Evolutionary conservation across 92 coral and sea anemone genomes (phyloP).

Genomic region (Heliopora coerulea): DNA sequence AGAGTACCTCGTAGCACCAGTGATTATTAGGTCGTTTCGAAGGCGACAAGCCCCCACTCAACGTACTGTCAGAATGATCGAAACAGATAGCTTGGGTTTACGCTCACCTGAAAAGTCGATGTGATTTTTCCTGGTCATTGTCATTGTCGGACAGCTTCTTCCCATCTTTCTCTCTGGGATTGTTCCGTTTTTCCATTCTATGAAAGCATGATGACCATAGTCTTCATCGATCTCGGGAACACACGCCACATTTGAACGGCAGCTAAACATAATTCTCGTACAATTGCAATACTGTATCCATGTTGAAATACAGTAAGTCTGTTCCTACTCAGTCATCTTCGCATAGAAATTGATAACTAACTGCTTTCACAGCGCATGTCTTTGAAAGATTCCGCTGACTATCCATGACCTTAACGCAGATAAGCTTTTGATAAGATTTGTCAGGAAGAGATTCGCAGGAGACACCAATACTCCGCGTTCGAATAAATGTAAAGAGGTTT

Average conservation of each 20-base stretch:
- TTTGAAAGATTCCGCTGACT: constrained; percentile 8
- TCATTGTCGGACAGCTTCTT: constrained; percentile 6
- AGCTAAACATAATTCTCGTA: constrained; percentile 29
- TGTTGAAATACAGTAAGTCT: constrained; percentile 3
- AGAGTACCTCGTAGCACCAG: too few species aligned
- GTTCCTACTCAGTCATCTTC: too few species aligned
- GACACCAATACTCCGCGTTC: too few species aligned
- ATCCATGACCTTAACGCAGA: background rate
- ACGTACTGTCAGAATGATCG: background rate
- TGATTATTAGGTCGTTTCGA: too few species aligned
- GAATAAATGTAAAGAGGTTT: too few species aligned
- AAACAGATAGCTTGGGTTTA: background rate
- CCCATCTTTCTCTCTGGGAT: constrained; percentile 28
- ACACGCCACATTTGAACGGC: constrained; percentile 1
- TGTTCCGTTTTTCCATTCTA: constrained; percentile 41
- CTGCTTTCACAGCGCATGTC: constrained; percentile 18
- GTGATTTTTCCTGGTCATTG: constrained; percentile 14
- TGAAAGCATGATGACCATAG: constrained; percentile 34
- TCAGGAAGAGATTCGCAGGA: too few species aligned
- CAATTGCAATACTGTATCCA: constrained; percentile 17
- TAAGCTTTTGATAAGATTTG: background rate
- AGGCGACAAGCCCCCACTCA: background rate
- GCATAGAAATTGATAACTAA: background rate
- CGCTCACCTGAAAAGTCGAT: constrained; percentile 26
- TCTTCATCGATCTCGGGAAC: constrained; percentile 34